Percentiles rank a stretch among this genome's conserved stretches.
phyloP scores from a whole-genome alignment of 37 sponge, comb jelly and placozoan genomes.

The Haliclona indistincta region DNA sequence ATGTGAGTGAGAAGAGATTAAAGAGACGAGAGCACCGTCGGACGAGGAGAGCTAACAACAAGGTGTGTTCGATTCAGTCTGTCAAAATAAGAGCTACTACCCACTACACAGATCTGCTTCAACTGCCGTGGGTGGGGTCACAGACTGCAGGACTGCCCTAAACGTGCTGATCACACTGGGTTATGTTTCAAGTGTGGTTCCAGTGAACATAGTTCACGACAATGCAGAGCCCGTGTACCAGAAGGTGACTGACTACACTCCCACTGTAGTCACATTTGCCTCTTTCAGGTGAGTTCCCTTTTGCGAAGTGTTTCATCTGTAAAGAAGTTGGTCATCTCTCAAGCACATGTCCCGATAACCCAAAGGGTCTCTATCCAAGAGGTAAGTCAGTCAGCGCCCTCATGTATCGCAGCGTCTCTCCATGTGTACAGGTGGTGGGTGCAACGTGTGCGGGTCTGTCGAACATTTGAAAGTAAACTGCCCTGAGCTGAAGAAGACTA shows the following conservation, averaged over 20 bases:
- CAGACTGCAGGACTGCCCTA: conserved; percentile 59
- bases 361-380: conserved; percentile 86
- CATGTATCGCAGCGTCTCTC: not conserved
- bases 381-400: conserved; percentile 35
- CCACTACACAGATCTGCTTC: conserved; percentile 66
- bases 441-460: conserved; percentile 76
- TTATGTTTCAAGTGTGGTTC: conserved; percentile 90
- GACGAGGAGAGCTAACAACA: conserved; percentile 38
- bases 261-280: not conserved
- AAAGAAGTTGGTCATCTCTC: conserved; percentile 86
- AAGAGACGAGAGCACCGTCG: conserved; percentile 33
- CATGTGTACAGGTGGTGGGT: conserved; percentile 64
- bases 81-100: not conserved
- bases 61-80: conserved; percentile 30
- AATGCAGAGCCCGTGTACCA: conserved; percentile 46
- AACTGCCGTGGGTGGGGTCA: conserved; percentile 77
- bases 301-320: conserved; percentile 96
- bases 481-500: no score
- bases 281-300: conserved; percentile 57
- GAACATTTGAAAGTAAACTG: conserved; percentile 76
- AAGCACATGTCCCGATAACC: conserved; percentile 82
- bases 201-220: conserved; percentile 59
- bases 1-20: conserved; percentile 10
- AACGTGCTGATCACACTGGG: conserved; percentile 5
- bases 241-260: not conserved